phyloP scores from a whole-genome alignment of 2,888 invertebrate genomes.

The Notocelia uddmanniana region DNA sequence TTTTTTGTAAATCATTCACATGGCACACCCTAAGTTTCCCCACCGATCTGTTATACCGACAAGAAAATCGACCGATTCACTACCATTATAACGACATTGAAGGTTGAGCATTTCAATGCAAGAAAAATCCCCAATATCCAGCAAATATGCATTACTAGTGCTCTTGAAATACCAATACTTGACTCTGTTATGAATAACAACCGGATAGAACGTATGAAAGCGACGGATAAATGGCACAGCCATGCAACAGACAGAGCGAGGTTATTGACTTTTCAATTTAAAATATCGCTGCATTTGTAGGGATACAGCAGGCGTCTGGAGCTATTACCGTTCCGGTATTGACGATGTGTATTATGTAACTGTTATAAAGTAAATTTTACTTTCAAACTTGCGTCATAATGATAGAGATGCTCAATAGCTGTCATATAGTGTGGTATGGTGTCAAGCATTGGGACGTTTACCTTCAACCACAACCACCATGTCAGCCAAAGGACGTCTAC shows the following conservation, averaged over 20 bases:
- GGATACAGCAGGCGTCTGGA: conserved; percentile 10
- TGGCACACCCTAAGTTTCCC: no score
- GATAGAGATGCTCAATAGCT: no score
- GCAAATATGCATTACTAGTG: conserved; percentile 28
- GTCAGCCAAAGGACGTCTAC: no score
- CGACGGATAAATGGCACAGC: background rate
- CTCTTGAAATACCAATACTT: conserved; percentile 32
- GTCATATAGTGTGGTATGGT: no score
- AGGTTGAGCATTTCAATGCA: background rate
- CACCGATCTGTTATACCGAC: background rate
- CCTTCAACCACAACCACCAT: no score
- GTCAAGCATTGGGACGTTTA: no score
- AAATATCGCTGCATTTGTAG: conserved; percentile 44
- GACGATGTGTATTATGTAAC: conserved; percentile 13
- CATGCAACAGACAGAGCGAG: conserved; percentile 9
- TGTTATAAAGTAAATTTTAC: background rate
- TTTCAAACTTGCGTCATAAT: no score
- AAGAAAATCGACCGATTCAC: background rate
- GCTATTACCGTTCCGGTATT: conserved; percentile 20
- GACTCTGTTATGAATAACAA: conserved; percentile 39
- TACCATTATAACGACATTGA: background rate
- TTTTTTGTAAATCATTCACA: no score
- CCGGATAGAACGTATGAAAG: conserved; percentile 13
- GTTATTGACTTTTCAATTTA: conserved; percentile 37
- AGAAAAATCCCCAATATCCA: conserved; percentile 10